Evolutionary conservation across 2,888 invertebrate species (phyloP), one percentile per base, ranked within the genome.

Genomic region (Cistogaster globosa): DNA sequence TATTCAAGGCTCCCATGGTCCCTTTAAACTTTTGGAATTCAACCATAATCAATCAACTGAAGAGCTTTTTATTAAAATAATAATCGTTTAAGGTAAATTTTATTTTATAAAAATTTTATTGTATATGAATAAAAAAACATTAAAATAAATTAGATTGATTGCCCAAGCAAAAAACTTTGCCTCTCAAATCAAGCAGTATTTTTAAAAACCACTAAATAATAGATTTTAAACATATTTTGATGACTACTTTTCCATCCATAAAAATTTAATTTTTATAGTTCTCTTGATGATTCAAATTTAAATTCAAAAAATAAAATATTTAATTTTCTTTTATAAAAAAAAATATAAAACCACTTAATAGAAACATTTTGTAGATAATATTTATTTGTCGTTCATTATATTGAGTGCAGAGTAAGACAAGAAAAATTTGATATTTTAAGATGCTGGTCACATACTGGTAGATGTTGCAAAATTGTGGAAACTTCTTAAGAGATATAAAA

Each of bases 391-490:
- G 63, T 74, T 74, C 53, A 45, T 22, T 22, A n/a, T 14, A 36
- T 16, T 26, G 14, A 58, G 38, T 51, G 22, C n/a, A 45, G 7
- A 6, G 12, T 45, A 26, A 9, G 14, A 48, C 5, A 45, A 60
- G 80, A 42, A 53, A 67, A 53, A 67, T 60, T 36, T 80, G 42
- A 4, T 74, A 58, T 60, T 65, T 83, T 67, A 55, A 62, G 68
- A 83, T 83, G 82, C 82, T 71, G 82, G 82, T 83, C 82, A 83
- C 82, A 83, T 83, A 83, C 71, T 77, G 42, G 32, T 45, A 55
- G 65, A 77, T 75, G 36, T 77, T 83, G 82, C 82, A 83, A 71
- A 77, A 82, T 63, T 75, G 79, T 67, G 36, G 53, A 75, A 84
- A 42, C 81, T 63, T 69, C 69, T 85, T 82, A 78, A 74, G 63